These are phyloP conservation scores for Harlomillsia oculata DNA, from an alignment of 1,140 invertebrate genomes.

Conservation along the genomic window DNA sequence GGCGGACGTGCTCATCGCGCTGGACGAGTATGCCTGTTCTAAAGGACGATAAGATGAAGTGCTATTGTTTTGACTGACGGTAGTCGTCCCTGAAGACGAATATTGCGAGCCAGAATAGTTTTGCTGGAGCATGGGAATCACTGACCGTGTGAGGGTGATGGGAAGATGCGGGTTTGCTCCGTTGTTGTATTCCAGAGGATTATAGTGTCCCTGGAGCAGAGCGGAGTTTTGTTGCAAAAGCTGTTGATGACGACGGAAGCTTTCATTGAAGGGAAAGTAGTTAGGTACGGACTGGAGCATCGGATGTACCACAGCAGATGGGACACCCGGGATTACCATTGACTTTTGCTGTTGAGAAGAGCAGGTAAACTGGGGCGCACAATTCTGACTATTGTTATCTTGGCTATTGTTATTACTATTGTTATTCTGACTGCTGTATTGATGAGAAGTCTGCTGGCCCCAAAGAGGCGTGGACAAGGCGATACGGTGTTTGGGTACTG, in stretches of 20 bases:
- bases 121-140: background rate
- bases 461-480: background rate
- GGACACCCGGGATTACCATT: background rate
- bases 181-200: too few species aligned
- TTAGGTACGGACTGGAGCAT: background rate
- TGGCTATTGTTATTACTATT: conserved; percentile 6
- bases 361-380: background rate
- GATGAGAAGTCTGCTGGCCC: conserved; percentile 1
- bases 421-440: conserved; percentile 5
- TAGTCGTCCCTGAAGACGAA: background rate
- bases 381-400: conserved; percentile 5
- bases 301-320: conserved; percentile 1
- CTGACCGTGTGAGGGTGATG: background rate
- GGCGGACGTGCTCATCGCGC: conserved; percentile 17
- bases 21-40: conserved; percentile 26
- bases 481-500: conserved; percentile 19
- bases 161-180: conserved; percentile 11
- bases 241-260: conserved; percentile 20
- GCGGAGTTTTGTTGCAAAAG: background rate
- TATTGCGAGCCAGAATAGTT: background rate
- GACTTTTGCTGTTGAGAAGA: background rate
- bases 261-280: conserved; percentile 19
- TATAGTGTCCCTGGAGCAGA: too few species aligned
- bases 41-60: conserved; percentile 1
- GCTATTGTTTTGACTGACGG: conserved; percentile 1